These are phyloP conservation scores for Trichomalopsis sarcophagae DNA, from an alignment of 1,140 invertebrate genomes.

Conservation along the genomic window DNA sequence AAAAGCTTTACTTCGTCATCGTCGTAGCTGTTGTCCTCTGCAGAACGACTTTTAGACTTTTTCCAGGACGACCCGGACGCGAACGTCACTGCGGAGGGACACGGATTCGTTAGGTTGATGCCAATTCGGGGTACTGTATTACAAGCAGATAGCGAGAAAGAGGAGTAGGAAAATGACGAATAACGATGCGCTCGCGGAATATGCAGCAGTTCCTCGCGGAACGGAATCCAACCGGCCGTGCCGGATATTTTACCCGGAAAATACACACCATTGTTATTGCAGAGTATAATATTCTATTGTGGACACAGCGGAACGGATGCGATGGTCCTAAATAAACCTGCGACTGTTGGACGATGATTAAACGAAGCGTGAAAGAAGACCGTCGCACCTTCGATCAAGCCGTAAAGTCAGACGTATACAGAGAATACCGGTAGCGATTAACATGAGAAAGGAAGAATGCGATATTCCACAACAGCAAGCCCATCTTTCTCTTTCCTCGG, in stretches of 20 bases:
- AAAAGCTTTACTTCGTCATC: conserved; percentile 34
- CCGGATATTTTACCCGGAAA: too few species aligned
- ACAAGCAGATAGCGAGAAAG: background rate
- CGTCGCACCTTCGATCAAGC: background rate
- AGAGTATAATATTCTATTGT: too few species aligned
- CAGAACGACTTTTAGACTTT: background rate
- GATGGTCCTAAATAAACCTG: background rate
- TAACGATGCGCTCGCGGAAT: too few species aligned
- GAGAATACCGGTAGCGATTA: conserved; percentile 21
- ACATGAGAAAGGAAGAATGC: conserved; percentile 21
- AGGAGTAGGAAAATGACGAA: background rate
- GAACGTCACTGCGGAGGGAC: background rate
- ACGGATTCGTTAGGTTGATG: background rate
- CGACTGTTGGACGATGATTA: background rate
- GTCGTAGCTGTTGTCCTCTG: background rate
- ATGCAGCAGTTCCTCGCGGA: too few species aligned
- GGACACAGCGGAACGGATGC: background rate
- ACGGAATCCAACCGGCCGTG: too few species aligned
- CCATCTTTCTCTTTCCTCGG: conserved; percentile 11
- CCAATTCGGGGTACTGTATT: background rate
- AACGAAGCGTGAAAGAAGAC: background rate
- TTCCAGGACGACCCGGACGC: background rate
- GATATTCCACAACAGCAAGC: background rate
- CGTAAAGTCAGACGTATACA: too few species aligned
- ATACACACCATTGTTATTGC: too few species aligned